Evolutionary conservation across 2,113 vertebrate species (phyloP).

Genomic region (Bettongia penicillata): DNA sequence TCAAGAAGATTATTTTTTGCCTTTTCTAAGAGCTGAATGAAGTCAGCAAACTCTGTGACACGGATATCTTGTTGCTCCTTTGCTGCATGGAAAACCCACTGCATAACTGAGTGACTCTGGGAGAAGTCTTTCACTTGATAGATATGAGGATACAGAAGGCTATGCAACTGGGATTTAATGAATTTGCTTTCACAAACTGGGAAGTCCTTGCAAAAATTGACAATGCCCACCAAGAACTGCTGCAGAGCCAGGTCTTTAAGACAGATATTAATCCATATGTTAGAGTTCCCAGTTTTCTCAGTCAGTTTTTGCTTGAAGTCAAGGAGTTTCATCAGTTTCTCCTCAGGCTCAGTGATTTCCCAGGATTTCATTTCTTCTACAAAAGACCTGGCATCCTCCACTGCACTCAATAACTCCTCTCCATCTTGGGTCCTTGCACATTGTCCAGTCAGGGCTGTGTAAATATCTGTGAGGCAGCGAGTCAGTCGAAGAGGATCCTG

Average conservation of each 20-base stretch:
- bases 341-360: conserved; percentile 42
- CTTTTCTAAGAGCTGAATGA: conserved; percentile 65
- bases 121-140: conserved; percentile 77
- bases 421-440: not conserved
- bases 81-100: conserved; percentile 71
- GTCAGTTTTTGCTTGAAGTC: conserved; percentile 68
- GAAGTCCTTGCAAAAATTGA: conserved; percentile 50
- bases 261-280: conserved; percentile 73
- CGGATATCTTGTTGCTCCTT: not conserved
- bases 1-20: conserved; percentile 53
- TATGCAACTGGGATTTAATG: conserved; percentile 68
- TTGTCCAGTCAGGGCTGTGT: conserved; percentile 18
- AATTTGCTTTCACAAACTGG: conserved; percentile 5
- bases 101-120: conserved; percentile 60
- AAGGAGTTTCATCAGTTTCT: conserved; percentile 49
- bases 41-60: conserved; percentile 61
- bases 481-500: not conserved
- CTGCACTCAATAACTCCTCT: conserved; percentile 47
- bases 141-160: conserved; percentile 75
- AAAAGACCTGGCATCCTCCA: conserved; percentile 62
- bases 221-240: conserved; percentile 66
- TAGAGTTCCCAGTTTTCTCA: conserved; percentile 51
- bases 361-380: conserved; percentile 65
- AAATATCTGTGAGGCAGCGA: too few species aligned
- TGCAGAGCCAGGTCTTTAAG: conserved; percentile 77